Percentiles rank a stretch among this genome's conserved stretches.
These are phyloP conservation scores for Sebastes flavidus DNA, from an alignment of 2,797 vertebrate species.

Conservation along the genomic window DNA sequence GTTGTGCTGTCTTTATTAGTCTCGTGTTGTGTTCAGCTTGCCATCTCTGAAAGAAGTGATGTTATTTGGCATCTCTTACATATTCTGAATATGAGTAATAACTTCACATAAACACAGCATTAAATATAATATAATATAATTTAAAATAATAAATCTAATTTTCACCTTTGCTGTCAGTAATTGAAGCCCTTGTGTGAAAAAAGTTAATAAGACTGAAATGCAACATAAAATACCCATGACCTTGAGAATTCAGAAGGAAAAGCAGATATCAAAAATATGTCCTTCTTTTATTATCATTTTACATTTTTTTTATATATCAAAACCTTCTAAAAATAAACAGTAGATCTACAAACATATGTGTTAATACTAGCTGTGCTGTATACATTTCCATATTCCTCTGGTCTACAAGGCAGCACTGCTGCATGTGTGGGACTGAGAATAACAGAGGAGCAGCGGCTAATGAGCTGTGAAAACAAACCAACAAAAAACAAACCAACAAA, in stretches of 20 bases:
- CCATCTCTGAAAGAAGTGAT: background rate
- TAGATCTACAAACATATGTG: slow-evolving; percentile 54
- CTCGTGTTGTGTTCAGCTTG: background rate
- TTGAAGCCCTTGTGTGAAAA: background rate
- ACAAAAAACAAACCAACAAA: slow-evolving; percentile 3
- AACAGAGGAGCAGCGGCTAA: slow-evolving; percentile 44
- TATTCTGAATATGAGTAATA: background rate
- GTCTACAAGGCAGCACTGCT: slow-evolving; percentile 67
- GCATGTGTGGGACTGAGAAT: slow-evolving; percentile 40
- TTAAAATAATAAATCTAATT: background rate
- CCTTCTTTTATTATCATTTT: slow-evolving; percentile 71
- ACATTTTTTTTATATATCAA: slow-evolving; percentile 72
- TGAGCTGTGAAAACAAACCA: slow-evolving; percentile 49
- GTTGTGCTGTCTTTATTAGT: background rate
- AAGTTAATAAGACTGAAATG: background rate
- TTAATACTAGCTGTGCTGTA: slow-evolving; percentile 40
- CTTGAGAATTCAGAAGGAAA: slow-evolving; percentile 17
- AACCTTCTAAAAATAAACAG: slow-evolving; percentile 64
- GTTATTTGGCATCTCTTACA: background rate
- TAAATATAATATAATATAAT: background rate
- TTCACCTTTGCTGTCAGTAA: background rate
- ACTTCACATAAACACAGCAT: background rate
- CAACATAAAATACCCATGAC: background rate
- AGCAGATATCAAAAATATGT: slow-evolving; percentile 60
- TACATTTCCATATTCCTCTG: slow-evolving; percentile 22